phyloP scores from a whole-genome alignment of 2,888 invertebrate genomes.

The Andrena hattorfiana region DNA sequence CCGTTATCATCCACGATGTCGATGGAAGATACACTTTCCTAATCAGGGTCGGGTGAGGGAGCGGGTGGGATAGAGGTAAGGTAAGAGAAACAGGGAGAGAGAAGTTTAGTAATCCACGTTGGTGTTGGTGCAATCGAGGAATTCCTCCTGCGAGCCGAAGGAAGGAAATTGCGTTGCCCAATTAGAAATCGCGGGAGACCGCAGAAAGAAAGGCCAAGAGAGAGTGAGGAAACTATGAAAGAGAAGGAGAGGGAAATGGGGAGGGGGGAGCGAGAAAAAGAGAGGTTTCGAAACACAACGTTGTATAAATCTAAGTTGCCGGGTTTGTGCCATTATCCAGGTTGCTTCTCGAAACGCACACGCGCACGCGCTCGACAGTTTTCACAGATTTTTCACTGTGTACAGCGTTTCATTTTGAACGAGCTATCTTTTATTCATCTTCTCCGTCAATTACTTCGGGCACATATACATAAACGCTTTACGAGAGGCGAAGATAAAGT shows the following conservation, averaged over 20 bases:
- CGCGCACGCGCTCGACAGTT: background rate
- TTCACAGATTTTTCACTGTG: background rate
- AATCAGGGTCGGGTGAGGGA: slow-evolving; percentile 2
- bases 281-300: slow-evolving; percentile 43
- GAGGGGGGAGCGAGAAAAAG: background rate
- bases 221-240: slow-evolving; percentile 34
- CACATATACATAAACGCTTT: too few species aligned
- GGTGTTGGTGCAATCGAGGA: slow-evolving; percentile 63
- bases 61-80: background rate
- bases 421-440: background rate
- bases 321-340: slow-evolving; percentile 25
- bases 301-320: slow-evolving; percentile 15
- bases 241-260: slow-evolving; percentile 23
- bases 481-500: too few species aligned
- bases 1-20: slow-evolving; percentile 2
- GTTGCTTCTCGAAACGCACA: slow-evolving; percentile 15
- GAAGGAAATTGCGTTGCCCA: slow-evolving; percentile 75
- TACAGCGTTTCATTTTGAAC: background rate
- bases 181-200: slow-evolving; percentile 74
- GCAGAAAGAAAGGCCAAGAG: slow-evolving; percentile 66
- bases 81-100: slow-evolving; percentile 40
- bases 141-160: slow-evolving; percentile 67
- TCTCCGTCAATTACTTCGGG: background rate
- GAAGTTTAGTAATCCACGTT: slow-evolving; percentile 44
- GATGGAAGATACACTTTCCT: background rate